Percentiles rank a stretch among this genome's conserved stretches.
Evolutionary conservation across 2,797 vertebrate genomes (phyloP).

Genomic region (Ambastaia sidthimunki): DNA sequence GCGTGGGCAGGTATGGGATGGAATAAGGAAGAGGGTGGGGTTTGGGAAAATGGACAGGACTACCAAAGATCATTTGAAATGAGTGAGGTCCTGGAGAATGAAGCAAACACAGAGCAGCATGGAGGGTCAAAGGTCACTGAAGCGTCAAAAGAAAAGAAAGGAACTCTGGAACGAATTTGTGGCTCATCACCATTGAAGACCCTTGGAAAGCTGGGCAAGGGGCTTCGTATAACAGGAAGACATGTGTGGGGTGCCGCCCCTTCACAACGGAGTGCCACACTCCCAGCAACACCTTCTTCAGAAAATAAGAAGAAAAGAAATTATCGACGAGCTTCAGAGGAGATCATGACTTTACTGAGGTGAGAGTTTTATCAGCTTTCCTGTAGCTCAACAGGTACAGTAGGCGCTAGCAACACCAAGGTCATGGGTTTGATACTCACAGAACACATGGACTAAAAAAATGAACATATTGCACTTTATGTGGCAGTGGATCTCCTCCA

Average conservation of each 20-base stretch:
- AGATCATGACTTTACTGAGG: conserved; percentile 76
- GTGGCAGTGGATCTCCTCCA: not conserved
- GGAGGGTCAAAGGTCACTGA: conserved; percentile 69
- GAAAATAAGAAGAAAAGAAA: conserved; percentile 77
- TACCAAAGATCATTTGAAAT: conserved; percentile 69
- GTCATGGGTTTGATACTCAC: too few relatives aligned
- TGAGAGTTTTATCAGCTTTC: conserved; percentile 21
- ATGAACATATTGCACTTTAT: too few relatives aligned
- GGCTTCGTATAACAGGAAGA: conserved; percentile 78
- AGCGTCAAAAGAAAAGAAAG: conserved; percentile 69
- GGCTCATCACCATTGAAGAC: conserved; percentile 81
- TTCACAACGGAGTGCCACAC: conserved; percentile 68
- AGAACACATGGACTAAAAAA: too few relatives aligned
- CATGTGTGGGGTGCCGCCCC: conserved; percentile 73
- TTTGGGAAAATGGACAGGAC: conserved; percentile 57
- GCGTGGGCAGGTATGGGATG: conserved; percentile 72
- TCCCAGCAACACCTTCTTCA: conserved; percentile 69
- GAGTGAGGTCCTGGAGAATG: conserved; percentile 80
- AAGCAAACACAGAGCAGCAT: conserved; percentile 74
- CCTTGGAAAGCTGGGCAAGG: conserved; percentile 81
- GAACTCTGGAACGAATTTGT: conserved; percentile 80
- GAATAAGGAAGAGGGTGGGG: conserved; percentile 70
- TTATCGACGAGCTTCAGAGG: conserved; percentile 84
- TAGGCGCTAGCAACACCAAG: too few relatives aligned
- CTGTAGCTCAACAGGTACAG: too few relatives aligned